Base-by-base conservation (phyloP, 2,113 vertebrate species). In the Protobothrops flavoviridis region DNA sequence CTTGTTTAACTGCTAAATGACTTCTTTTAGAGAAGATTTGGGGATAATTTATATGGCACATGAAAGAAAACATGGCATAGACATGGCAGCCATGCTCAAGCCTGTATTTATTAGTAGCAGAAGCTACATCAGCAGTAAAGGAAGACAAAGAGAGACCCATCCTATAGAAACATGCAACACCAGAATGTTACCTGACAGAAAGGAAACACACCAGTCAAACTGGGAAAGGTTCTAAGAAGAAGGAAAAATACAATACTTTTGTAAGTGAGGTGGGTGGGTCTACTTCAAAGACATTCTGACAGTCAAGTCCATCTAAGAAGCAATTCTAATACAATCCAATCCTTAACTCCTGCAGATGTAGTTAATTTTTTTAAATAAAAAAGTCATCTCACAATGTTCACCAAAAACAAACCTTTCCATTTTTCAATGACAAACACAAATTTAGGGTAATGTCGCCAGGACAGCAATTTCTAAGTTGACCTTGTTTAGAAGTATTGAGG, bases 131-230 rank as follows among this genome's bases (percentile, higher is more conserved):
- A 45, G 55, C 74, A 92, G 50, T 81, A 86, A 45, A 88, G 87
- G n/a, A 87, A 87, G 88, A 74, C 12, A 48, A 88, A n/a, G 45
- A 81, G 24, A 57, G 59, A 43, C 20, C 20, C n/a, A 56, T 55
- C 90, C 90, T 88, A 45, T 39, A 74, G 74, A 64, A 55, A 26
- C 88, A 93, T 91, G 93, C 93, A 91, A 69, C 3, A 59, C n/a
- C 91, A 85, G 57, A 91, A 48, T 92, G 85, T 94, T 93, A 94
- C 93, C 89, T 94, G 93, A 88, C 53, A 43, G 93, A 90, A 92
- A 92, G 81, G 88, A 94, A 64, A 85, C 50, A 88, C 52, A 88
- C 23, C 92, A 56, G 59, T 92, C 93, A 92, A 88, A 88, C 12
- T 91, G 55, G 61, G 93, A 52, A 88, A 85, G 85, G 43, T 8